These are phyloP conservation scores for Musca domestica DNA, from an alignment of 1,140 invertebrate genomes.

Conservation along the genomic window DNA sequence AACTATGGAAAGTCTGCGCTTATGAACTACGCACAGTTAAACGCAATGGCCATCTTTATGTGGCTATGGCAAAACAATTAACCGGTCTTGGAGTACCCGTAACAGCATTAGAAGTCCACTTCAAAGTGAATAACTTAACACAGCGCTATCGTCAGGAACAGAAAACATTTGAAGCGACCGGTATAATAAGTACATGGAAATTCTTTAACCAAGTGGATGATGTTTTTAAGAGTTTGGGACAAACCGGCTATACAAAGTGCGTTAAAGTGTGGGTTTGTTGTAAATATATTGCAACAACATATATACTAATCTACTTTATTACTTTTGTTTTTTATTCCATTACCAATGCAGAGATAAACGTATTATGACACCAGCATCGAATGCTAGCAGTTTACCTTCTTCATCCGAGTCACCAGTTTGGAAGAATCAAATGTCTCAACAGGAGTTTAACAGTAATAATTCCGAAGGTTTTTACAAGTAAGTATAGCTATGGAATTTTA, in stretches of 20 bases:
- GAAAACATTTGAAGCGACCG: constrained; percentile 50
- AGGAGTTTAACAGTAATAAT: constrained; percentile 53
- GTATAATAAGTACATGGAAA: constrained; percentile 52
- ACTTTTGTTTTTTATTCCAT: no score
- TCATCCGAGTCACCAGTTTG: constrained; percentile 52
- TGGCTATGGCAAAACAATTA: constrained; percentile 51
- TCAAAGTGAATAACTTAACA: constrained; percentile 52
- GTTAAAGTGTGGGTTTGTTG: constrained; percentile 5
- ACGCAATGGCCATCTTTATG: constrained; percentile 54
- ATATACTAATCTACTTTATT: background rate
- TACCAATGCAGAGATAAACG: constrained; percentile 50
- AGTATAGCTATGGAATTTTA: constrained; percentile 1
- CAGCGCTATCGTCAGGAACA: constrained; percentile 51
- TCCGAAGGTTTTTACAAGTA: constrained; percentile 53
- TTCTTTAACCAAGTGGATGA: constrained; percentile 53
- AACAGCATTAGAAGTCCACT: constrained; percentile 51
- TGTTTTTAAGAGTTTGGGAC: constrained; percentile 51
- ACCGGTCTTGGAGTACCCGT: constrained; percentile 46
- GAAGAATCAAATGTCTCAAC: constrained; percentile 54
- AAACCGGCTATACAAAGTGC: constrained; percentile 48
- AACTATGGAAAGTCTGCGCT: constrained; percentile 54
- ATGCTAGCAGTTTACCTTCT: constrained; percentile 49
- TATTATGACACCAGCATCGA: constrained; percentile 48
- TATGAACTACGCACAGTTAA: constrained; percentile 53
- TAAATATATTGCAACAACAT: background rate